Evolutionary conservation across 2,797 vertebrate genomes (phyloP).

Genomic region (Propithecus perrieri): DNA sequence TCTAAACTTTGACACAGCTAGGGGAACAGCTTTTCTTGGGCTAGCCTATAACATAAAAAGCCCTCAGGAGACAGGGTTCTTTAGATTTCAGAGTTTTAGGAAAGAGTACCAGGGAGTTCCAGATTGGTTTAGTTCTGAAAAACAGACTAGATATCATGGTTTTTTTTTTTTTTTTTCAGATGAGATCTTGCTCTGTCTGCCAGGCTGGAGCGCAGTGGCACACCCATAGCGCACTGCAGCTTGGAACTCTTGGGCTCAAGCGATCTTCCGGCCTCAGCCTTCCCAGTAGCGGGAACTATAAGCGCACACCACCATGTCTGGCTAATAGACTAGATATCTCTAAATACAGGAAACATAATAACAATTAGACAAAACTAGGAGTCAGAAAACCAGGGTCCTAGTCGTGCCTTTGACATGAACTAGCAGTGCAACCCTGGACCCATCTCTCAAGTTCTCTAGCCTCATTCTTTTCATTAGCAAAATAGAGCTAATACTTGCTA

Average conservation of each 20-base stretch:
- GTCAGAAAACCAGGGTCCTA: neutral
- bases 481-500: neutral
- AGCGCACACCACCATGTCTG: neutral
- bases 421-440: neutral
- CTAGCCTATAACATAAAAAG: neutral
- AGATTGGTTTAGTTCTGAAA: conserved; percentile 39
- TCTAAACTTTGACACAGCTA: neutral
- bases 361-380: neutral
- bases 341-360: conserved; percentile 17
- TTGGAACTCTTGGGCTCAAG: neutral
- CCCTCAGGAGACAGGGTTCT: neutral
- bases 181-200: neutral
- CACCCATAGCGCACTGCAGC: neutral
- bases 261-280: neutral
- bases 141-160: neutral
- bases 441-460: neutral
- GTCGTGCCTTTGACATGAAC: neutral
- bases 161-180: neutral
- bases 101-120: neutral
- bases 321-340: neutral
- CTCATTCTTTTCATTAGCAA: neutral
- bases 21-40: conserved; percentile 21
- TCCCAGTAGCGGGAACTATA: neutral
- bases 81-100: neutral
- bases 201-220: neutral